A percentile compares a stretch with the other conserved stretches of the same genome.
These are phyloP conservation scores for Argyrosomus regius DNA, from an alignment of 2,797 vertebrate species.

Conservation along the genomic window DNA sequence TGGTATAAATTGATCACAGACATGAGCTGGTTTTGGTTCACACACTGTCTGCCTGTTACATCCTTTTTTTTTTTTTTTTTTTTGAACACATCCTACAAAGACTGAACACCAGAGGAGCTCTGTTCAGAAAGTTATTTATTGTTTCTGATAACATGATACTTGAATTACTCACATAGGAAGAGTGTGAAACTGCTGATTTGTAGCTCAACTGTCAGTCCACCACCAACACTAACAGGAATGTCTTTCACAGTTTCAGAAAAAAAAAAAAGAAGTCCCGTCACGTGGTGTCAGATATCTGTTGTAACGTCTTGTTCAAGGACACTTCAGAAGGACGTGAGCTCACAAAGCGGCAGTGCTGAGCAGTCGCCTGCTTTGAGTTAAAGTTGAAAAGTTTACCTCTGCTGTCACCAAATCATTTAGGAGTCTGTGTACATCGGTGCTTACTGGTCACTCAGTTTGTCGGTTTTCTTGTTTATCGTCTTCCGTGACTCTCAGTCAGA, in stretches of 20 bases:
- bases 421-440: neutral
- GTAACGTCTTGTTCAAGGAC: neutral
- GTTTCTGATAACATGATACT: neutral
- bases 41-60: neutral
- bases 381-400: conserved; percentile 24
- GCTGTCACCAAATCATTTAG: conserved; percentile 18
- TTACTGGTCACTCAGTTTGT: neutral
- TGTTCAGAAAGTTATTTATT: neutral
- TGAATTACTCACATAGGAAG: neutral
- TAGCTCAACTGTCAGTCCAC: neutral
- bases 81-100: no score
- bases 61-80: no score
- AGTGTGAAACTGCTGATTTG: neutral
- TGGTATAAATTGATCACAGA: neutral
- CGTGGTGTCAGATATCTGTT: neutral
- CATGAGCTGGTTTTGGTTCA: neutral
- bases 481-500: conserved; percentile 14
- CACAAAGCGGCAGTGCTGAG: neutral
- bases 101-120: neutral
- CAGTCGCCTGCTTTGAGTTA: neutral
- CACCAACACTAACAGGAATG: neutral
- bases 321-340: neutral
- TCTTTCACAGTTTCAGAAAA: neutral
- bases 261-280: neutral
- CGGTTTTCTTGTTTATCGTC: conserved; percentile 5